Percentiles rank a stretch among this genome's conserved stretches.
phyloP scores from a whole-genome alignment of 2,888 invertebrate species.

The Cotesia congregata region DNA sequence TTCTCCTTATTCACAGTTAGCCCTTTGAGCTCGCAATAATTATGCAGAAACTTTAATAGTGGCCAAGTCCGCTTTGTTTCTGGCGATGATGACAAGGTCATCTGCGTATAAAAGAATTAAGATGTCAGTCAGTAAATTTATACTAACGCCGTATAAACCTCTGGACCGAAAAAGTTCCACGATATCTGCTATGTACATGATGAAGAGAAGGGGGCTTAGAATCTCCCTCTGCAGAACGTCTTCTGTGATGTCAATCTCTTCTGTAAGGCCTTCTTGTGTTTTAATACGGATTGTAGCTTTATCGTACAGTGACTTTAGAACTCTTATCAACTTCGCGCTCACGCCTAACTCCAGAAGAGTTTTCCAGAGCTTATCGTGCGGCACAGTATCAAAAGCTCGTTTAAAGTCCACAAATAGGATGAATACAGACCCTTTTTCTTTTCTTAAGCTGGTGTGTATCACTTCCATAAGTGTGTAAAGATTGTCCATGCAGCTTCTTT shows the following conservation, averaged over 20 bases:
- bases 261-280: not conserved
- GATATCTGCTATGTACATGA: constrained; percentile 4
- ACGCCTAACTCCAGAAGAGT: constrained; percentile 39
- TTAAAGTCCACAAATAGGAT: too few relatives aligned
- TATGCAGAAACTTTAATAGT: too few relatives aligned
- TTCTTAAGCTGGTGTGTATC: constrained; percentile 25
- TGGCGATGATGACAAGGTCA: too few relatives aligned
- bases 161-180: too few relatives aligned
- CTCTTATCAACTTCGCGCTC: constrained; percentile 45
- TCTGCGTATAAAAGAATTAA: too few relatives aligned
- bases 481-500: constrained; percentile 36
- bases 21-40: too few relatives aligned
- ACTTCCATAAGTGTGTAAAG: constrained; percentile 30
- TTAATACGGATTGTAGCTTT: constrained; percentile 23
- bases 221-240: too few relatives aligned
- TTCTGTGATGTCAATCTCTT: constrained; percentile 6
- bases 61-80: too few relatives aligned
- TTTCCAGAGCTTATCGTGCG: constrained; percentile 42
- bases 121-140: too few relatives aligned
- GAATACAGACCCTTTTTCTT: not conserved
- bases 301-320: constrained; percentile 33
- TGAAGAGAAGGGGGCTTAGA: not conserved
- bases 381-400: too few relatives aligned
- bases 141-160: too few relatives aligned
- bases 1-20: too few relatives aligned